Conservation (phyloP, 2,888 invertebrate species). For the Diaprepes abbreviatus region DNA sequence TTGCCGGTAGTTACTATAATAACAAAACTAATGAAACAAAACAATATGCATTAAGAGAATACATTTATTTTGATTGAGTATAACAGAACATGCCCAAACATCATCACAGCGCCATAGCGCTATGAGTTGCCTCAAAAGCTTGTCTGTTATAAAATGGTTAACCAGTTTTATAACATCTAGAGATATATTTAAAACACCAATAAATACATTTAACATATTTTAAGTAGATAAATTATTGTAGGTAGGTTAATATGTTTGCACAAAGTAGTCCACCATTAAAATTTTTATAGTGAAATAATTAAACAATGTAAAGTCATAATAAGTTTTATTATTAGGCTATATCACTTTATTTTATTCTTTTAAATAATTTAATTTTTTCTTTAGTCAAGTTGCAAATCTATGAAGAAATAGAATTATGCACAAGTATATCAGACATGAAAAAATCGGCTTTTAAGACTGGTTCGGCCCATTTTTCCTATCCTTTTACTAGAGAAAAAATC, state of each 20-base stretch:
- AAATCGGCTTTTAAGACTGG: conserved; percentile 16
- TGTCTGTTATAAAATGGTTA: conserved; percentile 58
- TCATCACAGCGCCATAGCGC: conserved; percentile 2
- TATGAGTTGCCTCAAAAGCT: conserved; percentile 7
- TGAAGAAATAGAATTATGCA: conserved; percentile 10
- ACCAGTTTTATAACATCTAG: conserved; percentile 53
- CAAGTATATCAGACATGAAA: neutral
- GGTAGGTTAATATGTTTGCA: conserved; percentile 18
- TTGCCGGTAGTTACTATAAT: no score
- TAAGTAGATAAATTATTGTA: conserved; percentile 2
- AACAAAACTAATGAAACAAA: conserved; percentile 31
- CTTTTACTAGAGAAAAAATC: conserved; percentile 14
- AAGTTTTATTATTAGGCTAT: conserved; percentile 36
- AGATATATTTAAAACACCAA: conserved; percentile 17
- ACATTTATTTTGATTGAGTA: conserved; percentile 61
- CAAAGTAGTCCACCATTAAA: conserved; percentile 38
- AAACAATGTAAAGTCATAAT: conserved; percentile 20
- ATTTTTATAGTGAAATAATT: conserved; percentile 12
- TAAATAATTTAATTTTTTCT: conserved; percentile 14
- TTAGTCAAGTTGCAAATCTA: conserved; percentile 10
- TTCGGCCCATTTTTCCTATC: conserved; percentile 10
- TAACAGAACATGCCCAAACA: conserved; percentile 51
- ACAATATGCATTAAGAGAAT: conserved; percentile 64
- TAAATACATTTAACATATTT: conserved; percentile 21
- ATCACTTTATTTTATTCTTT: conserved; percentile 19